These are phyloP conservation scores for Octopus bimaculoides DNA, from an alignment of 1,140 invertebrate species.

Conservation along the genomic window DNA sequence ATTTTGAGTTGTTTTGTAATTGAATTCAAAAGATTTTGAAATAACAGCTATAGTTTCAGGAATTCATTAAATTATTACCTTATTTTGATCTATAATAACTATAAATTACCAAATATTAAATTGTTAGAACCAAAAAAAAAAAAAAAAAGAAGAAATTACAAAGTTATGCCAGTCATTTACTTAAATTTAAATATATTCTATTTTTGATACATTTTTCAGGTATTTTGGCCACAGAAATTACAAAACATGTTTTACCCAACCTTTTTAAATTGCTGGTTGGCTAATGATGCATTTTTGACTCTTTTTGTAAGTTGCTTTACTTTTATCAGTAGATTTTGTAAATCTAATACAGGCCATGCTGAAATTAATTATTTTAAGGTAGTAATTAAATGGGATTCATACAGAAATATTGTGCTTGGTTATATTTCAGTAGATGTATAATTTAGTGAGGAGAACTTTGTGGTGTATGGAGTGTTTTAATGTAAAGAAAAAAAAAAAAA, in stretches of 20 bases:
- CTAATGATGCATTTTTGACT: slow-evolving; percentile 92
- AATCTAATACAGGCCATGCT: not conserved
- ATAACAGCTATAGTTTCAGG: too few species aligned
- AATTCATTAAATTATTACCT: too few species aligned
- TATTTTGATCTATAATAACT: too few species aligned
- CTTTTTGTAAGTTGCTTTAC: slow-evolving; percentile 86
- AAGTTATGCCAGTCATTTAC: not conserved
- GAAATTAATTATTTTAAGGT: not conserved
- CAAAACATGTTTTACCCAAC: slow-evolving; percentile 92
- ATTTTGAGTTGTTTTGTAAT: too few species aligned
- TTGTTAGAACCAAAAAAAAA: too few species aligned
- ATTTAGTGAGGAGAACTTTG: not conserved
- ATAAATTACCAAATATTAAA: too few species aligned
- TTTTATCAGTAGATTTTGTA: not conserved
- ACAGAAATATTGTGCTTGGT: not conserved
- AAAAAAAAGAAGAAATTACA: too few species aligned
- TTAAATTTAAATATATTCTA: not conserved
- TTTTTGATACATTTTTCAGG: slow-evolving; percentile 60
- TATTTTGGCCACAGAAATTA: slow-evolving; percentile 78
- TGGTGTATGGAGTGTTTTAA: not conserved
- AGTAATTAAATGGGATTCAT: not conserved
- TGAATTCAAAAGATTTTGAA: too few species aligned
- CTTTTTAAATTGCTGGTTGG: slow-evolving; percentile 97
- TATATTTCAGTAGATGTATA: not conserved
- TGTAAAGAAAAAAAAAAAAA: not conserved